Conservation (phyloP, 2,797 vertebrate species). For the Microhierax caerulescens region DNA sequence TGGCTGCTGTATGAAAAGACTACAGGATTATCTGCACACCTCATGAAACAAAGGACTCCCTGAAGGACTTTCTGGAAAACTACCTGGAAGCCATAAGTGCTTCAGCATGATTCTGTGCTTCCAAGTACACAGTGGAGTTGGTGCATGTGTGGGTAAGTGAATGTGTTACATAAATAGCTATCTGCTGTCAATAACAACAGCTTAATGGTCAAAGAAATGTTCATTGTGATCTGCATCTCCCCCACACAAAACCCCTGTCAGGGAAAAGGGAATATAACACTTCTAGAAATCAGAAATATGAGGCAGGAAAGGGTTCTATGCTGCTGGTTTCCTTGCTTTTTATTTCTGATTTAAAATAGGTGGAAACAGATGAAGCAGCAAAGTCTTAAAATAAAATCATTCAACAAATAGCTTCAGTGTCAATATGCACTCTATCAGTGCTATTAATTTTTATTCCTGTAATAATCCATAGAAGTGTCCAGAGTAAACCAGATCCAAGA, state of each 20-base stretch:
- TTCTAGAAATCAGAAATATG: not conserved
- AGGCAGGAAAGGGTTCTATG: not conserved
- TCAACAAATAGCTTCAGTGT: not conserved
- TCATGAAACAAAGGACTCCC: not conserved
- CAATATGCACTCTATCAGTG: not conserved
- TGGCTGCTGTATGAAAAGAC: not conserved
- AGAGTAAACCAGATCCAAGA: not conserved
- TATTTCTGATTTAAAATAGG: not conserved
- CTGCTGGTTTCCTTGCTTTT: not conserved
- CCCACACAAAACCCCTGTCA: not conserved
- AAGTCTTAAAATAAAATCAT: not conserved
- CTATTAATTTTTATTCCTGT: not conserved
- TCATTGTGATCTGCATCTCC: not conserved
- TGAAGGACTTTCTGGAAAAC: not conserved
- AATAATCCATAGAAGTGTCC: not conserved
- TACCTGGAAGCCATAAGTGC: not conserved
- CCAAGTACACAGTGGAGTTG: not conserved
- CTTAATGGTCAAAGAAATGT: not conserved
- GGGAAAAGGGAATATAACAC: not conserved
- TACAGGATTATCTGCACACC: not conserved
- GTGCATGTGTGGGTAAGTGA: not conserved
- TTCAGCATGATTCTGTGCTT: not conserved
- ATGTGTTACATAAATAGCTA: not conserved
- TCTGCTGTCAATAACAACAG: not conserved
- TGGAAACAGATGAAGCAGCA: not conserved